Evolutionary conservation across 2,113 vertebrate genomes (phyloP).

Genomic region (Dunckerocampus dactyliophorus): DNA sequence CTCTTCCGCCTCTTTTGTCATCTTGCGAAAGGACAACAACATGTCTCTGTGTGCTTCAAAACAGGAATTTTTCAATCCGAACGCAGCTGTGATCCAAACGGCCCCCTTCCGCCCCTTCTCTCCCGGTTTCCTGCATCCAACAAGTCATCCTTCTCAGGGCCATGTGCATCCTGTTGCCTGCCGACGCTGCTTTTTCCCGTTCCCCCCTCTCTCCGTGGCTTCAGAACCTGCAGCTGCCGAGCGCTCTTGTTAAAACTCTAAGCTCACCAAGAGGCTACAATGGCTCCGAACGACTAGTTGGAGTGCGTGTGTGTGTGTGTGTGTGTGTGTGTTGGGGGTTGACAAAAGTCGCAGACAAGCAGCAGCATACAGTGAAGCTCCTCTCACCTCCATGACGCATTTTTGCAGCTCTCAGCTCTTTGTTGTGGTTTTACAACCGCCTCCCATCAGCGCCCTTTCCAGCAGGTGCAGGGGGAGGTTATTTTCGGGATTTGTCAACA

Average conservation of each 20-base stretch:
- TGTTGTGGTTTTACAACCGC: not conserved
- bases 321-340: not conserved
- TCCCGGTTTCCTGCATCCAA: constrained; percentile 65
- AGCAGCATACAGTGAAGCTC: not conserved
- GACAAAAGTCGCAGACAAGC: not conserved
- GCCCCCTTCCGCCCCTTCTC: constrained; percentile 58
- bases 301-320: not conserved
- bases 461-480: not conserved
- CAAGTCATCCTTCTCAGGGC: constrained; percentile 58
- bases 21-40: constrained; percentile 46
- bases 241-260: not conserved
- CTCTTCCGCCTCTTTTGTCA: constrained; percentile 12
- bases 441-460: not conserved
- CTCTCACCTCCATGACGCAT: constrained; percentile 5
- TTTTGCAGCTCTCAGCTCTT: not conserved
- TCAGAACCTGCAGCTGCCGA: constrained; percentile 11
- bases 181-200: constrained; percentile 50
- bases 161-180: constrained; percentile 74
- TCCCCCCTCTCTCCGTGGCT: constrained; percentile 3
- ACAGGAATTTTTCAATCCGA: constrained; percentile 45
- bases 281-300: not conserved
- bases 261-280: not conserved
- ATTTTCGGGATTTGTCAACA: not conserved
- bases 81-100: constrained; percentile 57
- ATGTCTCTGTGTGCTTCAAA: constrained; percentile 43